Percentiles rank a stretch among this genome's conserved stretches.
Evolutionary conservation across 2,113 vertebrate species (phyloP).

Genomic region (Proterorhinus semilunaris): DNA sequence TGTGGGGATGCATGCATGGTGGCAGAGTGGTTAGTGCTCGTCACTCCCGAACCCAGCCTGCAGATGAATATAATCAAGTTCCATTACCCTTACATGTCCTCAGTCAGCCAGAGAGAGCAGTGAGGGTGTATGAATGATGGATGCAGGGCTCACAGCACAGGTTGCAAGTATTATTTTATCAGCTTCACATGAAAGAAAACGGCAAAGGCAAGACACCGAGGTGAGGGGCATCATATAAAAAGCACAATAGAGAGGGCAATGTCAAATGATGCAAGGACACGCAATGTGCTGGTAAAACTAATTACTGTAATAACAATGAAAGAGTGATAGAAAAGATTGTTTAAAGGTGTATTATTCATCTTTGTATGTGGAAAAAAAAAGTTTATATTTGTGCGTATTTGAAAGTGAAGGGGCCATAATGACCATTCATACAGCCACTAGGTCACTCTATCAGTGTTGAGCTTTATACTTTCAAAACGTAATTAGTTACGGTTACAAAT

Average conservation of each 20-base stretch:
- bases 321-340: no score
- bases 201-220: not conserved
- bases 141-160: conserved; percentile 12
- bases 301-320: not conserved
- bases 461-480: no score
- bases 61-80: not conserved
- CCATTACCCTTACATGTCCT: not conserved
- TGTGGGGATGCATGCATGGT: not conserved
- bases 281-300: not conserved
- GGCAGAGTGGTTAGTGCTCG: not conserved
- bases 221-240: not conserved
- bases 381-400: no score
- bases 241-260: not conserved
- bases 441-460: no score
- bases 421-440: no score
- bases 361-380: no score
- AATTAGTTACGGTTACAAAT: no score
- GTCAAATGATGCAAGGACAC: not conserved
- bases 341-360: no score
- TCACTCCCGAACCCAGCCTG: not conserved
- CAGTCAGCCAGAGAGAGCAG: not conserved
- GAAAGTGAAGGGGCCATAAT: no score
- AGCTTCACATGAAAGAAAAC: conserved; percentile 4
- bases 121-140: not conserved
- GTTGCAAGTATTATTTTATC: conserved; percentile 3